Evolutionary conservation across 2,797 vertebrate genomes (phyloP), one percentile per base, ranked within the genome.

Genomic region (Falco concolor): DNA sequence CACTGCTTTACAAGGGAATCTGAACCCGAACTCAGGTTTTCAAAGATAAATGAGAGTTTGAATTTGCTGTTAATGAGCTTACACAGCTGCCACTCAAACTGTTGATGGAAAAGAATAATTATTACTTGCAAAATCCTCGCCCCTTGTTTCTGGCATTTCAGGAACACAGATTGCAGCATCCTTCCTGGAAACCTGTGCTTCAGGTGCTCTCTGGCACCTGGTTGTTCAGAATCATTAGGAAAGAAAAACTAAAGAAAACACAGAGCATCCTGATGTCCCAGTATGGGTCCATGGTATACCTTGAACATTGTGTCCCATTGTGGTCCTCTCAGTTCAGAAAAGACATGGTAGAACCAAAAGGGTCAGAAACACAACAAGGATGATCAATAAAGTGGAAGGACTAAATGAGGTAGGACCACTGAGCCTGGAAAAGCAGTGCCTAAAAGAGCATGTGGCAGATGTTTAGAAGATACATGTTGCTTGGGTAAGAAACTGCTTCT

Each of bases 1-100:
- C 0, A 0, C 5, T 53, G 64, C 15, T 67, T 77, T 77, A 49
- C 1, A 1, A 63, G 25, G 24, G 21, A 70, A 19, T 32, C 18
- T 61, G 54, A 90, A 80, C 8, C 14, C 64, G 50, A 91, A 57
- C 9, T 84, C 4, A 3, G 32, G 10, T 50, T 89, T 94, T 72
- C 22, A 25, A 63, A 84, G 47, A 13, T 18, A 32, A 74, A 38
- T 69, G 36, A 22, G 73, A 44, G 28, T 53, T 52, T 60, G 44
- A 59, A 59, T 38, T 78, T 74, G 21, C 50, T 60, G 20, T 81
- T 63, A 73, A 85, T 28, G 24, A 50, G 8, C 36, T 67, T 34
- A 65, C 28, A 44, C n/a, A 56, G 30, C 30, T 75, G n/a, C 28
- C 36, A n/a, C 14, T 60, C 20, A 60, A 19, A n/a, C 21, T 45